phyloP scores from a whole-genome alignment of 2,797 vertebrate genomes.

The Moxostoma hubbsi region DNA sequence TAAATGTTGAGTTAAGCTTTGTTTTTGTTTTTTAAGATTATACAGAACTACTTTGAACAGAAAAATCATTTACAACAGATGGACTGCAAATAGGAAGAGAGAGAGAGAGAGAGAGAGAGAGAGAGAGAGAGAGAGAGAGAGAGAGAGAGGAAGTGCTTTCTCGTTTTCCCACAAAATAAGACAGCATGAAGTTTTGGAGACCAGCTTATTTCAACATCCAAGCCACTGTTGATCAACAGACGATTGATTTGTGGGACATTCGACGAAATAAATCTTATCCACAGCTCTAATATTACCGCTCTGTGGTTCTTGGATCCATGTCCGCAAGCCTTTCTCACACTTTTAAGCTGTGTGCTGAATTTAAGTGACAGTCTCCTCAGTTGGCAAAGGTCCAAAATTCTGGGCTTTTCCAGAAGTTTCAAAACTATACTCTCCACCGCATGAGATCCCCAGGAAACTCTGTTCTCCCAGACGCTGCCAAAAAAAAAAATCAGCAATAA shows the following conservation, averaged over 20 bases:
- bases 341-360: conserved; percentile 59
- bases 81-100: background rate
- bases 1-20: background rate
- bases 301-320: conserved; percentile 35
- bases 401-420: conserved; percentile 65
- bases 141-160: conserved; percentile 41
- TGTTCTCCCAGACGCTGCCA: conserved; percentile 63
- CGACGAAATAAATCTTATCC: conserved; percentile 54
- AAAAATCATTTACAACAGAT: background rate
- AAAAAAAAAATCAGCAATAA: conserved; percentile 64
- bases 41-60: background rate
- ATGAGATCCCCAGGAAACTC: conserved; percentile 61
- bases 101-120: conserved; percentile 20
- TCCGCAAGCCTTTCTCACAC: conserved; percentile 60
- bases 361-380: conserved; percentile 58
- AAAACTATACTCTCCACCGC: conserved; percentile 62
- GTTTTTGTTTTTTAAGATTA: conserved; percentile 6
- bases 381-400: conserved; percentile 54
- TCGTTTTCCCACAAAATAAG: conserved; percentile 47
- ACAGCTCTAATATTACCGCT: conserved; percentile 41
- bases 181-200: conserved; percentile 42
- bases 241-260: conserved; percentile 47
- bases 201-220: conserved; percentile 43
- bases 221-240: conserved; percentile 43
- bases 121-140: conserved; percentile 20